These are phyloP conservation scores for Diplazon laetatorius DNA, from an alignment of 2,888 invertebrate genomes.

Conservation along the genomic window DNA sequence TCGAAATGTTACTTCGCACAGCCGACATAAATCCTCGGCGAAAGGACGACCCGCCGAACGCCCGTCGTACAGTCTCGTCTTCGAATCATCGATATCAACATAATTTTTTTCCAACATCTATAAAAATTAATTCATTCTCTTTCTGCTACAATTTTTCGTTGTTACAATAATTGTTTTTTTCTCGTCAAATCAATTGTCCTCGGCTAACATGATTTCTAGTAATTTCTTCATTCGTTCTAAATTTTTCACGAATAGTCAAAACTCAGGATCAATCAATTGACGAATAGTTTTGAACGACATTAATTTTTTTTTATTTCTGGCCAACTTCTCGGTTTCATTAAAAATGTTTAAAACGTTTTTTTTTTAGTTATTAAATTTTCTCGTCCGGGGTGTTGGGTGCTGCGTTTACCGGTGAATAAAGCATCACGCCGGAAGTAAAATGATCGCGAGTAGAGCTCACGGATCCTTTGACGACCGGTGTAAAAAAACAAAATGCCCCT, in stretches of 20 bases:
- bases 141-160: background rate
- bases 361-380: too few species aligned
- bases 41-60: background rate
- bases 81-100: slow-evolving; percentile 25
- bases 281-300: too few species aligned
- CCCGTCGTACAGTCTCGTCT: slow-evolving; percentile 6
- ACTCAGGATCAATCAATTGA: too few species aligned
- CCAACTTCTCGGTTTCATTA: background rate
- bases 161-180: background rate
- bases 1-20: slow-evolving; percentile 40
- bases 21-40: background rate
- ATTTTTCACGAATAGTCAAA: too few species aligned
- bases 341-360: too few species aligned
- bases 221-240: too few species aligned
- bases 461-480: slow-evolving; percentile 33
- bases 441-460: slow-evolving; percentile 4
- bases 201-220: too few species aligned
- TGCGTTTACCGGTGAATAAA: slow-evolving; percentile 8
- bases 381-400: background rate
- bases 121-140: too few species aligned
- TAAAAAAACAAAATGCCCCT: slow-evolving; percentile 6
- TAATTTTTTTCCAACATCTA: slow-evolving; percentile 15
- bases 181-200: background rate
- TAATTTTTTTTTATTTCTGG: too few species aligned
- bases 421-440: slow-evolving; percentile 33